Evolutionary conservation across 2,113 vertebrate genomes (phyloP).

Genomic region (Mobula hypostoma): DNA sequence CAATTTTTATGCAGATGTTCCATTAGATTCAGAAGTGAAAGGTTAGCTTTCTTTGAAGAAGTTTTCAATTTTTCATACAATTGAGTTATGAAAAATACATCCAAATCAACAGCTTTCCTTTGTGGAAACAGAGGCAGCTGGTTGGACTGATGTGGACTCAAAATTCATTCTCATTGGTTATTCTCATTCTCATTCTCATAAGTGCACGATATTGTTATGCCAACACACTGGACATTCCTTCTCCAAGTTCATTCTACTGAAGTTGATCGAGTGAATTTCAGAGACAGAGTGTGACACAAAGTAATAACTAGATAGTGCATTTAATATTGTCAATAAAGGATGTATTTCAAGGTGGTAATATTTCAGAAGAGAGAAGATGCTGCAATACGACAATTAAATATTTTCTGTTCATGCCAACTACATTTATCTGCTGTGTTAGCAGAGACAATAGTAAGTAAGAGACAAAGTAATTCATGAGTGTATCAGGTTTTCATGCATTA

Average conservation of each 20-base stretch:
- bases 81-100: background rate
- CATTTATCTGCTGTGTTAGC: background rate
- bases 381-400: background rate
- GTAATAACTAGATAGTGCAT: no score
- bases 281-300: no score
- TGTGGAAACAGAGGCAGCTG: background rate
- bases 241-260: no score
- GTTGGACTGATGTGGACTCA: background rate
- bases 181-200: no score
- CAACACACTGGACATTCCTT: no score
- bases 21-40: background rate
- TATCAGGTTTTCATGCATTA: background rate
- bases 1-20: background rate
- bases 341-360: background rate
- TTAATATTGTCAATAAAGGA: no score
- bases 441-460: background rate
- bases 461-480: background rate
- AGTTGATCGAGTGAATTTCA: no score
- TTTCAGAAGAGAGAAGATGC: background rate
- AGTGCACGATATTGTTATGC: no score
- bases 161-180: no score
- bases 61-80: background rate
- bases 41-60: background rate
- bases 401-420: background rate
- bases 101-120: background rate